Percentiles rank a stretch among this genome's conserved stretches.
phyloP scores from a whole-genome alignment of 2,797 vertebrate species.

The Austrolebias charrua region DNA sequence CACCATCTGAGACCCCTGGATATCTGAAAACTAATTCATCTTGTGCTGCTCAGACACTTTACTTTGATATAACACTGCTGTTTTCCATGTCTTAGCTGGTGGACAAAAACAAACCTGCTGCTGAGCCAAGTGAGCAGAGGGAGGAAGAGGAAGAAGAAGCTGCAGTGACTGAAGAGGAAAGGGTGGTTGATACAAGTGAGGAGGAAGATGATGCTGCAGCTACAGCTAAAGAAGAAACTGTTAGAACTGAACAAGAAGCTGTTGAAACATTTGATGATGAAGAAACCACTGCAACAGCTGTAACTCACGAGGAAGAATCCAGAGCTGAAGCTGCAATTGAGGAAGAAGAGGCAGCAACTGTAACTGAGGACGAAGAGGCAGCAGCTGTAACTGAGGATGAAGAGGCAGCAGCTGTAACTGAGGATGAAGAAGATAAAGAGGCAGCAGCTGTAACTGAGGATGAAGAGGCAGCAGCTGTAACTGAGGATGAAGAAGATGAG shows the following conservation, averaged over 20 bases:
- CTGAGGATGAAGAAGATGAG: background rate
- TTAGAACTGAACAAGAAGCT: constrained; percentile 12
- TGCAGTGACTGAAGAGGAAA: constrained; percentile 28
- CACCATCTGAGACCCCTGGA: background rate
- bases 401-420: background rate
- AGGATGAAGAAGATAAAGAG: background rate
- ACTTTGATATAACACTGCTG: constrained; percentile 14
- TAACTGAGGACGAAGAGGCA: constrained; percentile 10
- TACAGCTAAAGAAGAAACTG: background rate
- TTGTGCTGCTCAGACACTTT: constrained; percentile 4
- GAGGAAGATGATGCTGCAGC: constrained; percentile 5
- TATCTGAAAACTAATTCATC: background rate
- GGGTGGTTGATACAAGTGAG: background rate
- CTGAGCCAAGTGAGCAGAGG: constrained; percentile 25
- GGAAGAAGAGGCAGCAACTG: background rate
- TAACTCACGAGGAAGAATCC: background rate
- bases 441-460: constrained; percentile 2
- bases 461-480: constrained; percentile 3
- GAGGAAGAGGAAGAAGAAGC: constrained; percentile 27
- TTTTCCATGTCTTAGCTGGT: constrained; percentile 43
- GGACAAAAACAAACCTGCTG: constrained; percentile 16
- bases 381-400: constrained; percentile 7
- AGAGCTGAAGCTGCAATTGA: background rate
- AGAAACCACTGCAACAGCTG: background rate
- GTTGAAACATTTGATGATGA: background rate